Conservation (phyloP, 2,797 vertebrate genomes). For the Schizopygopsis pylzovi region DNA sequence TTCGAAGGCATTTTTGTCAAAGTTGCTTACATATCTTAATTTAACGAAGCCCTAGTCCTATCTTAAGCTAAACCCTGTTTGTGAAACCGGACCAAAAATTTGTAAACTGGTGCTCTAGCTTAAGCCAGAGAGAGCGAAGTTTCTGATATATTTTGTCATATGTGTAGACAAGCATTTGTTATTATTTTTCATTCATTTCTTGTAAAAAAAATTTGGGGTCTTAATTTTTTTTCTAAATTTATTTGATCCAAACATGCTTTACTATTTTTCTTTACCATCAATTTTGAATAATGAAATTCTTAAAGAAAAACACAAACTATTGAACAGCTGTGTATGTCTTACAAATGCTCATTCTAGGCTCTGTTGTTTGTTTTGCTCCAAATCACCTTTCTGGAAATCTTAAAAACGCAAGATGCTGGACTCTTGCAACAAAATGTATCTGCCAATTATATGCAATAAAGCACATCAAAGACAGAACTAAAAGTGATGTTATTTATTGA, state of each 20-base stretch:
- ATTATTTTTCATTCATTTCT: too few relatives aligned
- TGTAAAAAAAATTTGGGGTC: too few relatives aligned
- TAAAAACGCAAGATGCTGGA: not conserved
- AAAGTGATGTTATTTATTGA: slow-evolving; percentile 68
- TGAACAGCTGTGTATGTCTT: too few relatives aligned
- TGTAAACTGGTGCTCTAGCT: not conserved
- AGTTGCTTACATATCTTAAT: too few relatives aligned
- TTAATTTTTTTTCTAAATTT: not conserved
- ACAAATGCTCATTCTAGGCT: too few relatives aligned
- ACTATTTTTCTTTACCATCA: too few relatives aligned
- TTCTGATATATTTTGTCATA: not conserved
- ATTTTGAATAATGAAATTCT: not conserved
- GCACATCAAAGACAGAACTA: slow-evolving; percentile 25
- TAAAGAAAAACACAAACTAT: not conserved
- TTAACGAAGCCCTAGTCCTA: too few relatives aligned
- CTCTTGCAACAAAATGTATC: not conserved
- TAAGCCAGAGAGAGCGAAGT: not conserved
- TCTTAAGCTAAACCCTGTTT: too few relatives aligned
- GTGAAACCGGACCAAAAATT: too few relatives aligned
- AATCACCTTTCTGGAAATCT: not conserved
- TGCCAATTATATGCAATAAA: not conserved
- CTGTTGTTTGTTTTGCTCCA: not conserved
- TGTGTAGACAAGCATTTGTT: not conserved
- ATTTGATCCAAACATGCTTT: not conserved
- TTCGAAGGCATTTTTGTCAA: too few relatives aligned